Conservation (phyloP, 1,140 invertebrate species). For the Euura lappo region DNA sequence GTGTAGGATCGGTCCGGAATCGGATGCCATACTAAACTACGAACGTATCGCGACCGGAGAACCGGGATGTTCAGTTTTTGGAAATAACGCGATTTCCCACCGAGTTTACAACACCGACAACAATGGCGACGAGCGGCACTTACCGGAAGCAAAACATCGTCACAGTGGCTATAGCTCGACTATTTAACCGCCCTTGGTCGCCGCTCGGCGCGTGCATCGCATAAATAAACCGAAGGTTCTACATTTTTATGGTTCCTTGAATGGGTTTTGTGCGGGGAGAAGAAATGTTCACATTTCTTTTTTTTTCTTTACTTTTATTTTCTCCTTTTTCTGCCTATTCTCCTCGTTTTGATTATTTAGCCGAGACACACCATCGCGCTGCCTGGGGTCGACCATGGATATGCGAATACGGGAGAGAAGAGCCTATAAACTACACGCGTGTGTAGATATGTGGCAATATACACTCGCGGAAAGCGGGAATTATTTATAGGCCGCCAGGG, state of each 20-base stretch:
- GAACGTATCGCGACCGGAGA: constrained; percentile 25
- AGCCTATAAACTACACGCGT: background rate
- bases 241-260: constrained; percentile 43
- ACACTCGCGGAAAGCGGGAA: background rate
- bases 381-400: too few relatives aligned
- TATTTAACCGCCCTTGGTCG: constrained; percentile 20
- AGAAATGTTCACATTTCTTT: constrained; percentile 10
- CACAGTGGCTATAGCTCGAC: constrained; percentile 32
- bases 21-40: too few relatives aligned
- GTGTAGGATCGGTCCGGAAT: too few relatives aligned
- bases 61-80: constrained; percentile 17
- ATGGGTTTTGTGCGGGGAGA: background rate
- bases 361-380: too few relatives aligned
- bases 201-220: constrained; percentile 28
- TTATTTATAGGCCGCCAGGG: background rate
- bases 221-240: constrained; percentile 46
- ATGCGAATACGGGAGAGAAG: background rate
- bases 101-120: constrained; percentile 7
- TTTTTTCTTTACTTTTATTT: background rate
- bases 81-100: constrained; percentile 11
- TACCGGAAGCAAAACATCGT: constrained; percentile 38
- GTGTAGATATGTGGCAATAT: background rate
- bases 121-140: constrained; percentile 23
- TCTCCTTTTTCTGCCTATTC: constrained; percentile 1
- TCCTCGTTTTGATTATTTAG: background rate